A percentile compares a stretch with the other conserved stretches of the same genome.
Evolutionary conservation across 2,888 invertebrate species (phyloP).

Genomic region (Spisula solida): DNA sequence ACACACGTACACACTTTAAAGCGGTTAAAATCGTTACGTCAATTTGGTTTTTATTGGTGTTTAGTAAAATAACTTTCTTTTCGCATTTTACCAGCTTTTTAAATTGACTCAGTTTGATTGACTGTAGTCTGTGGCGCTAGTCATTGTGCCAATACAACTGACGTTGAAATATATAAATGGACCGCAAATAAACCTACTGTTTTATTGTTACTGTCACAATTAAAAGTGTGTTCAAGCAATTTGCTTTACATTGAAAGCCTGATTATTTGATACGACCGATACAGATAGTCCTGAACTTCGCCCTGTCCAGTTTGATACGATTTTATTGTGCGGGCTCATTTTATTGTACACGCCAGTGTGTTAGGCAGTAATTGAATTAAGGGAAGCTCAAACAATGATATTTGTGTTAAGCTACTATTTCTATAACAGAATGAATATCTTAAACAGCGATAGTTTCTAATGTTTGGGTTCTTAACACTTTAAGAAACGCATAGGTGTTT

Average conservation of each 20-base stretch:
- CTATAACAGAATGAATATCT: no score
- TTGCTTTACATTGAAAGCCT: constrained; percentile 11
- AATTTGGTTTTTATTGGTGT: not conserved
- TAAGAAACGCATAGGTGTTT: no score
- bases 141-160: not conserved
- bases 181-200: constrained; percentile 32
- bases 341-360: not conserved
- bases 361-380: not conserved
- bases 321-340: not conserved
- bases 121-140: not conserved
- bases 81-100: not conserved
- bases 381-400: not conserved
- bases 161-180: not conserved
- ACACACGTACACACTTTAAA: not conserved
- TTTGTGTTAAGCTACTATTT: not conserved
- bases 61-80: not conserved
- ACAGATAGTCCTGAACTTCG: not conserved
- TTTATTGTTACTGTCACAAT: constrained; percentile 35
- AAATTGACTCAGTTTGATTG: constrained; percentile 12
- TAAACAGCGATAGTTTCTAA: no score
- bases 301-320: not conserved
- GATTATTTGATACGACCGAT: not conserved
- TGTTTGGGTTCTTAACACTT: no score
- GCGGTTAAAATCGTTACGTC: not conserved
- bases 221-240: constrained; percentile 29